Base-by-base conservation (phyloP, 2,797 vertebrate species). In the Podargus strigoides region DNA sequence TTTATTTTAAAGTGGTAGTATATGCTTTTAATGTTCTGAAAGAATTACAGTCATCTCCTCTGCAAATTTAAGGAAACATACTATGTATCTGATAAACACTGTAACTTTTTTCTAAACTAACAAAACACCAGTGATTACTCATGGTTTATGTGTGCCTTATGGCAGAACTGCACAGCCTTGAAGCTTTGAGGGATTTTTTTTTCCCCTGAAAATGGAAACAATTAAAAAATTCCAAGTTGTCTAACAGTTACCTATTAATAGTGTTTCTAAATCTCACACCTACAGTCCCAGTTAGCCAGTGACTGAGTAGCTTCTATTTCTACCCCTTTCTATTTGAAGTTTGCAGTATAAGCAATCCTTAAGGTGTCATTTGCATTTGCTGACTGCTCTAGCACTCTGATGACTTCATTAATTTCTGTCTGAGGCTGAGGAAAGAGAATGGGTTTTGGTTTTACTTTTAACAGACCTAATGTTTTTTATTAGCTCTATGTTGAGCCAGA, bases 331-430 rank as follows among this genome's bases (percentile, higher is more conserved):
- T 58, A 37, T 85, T 87, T 89, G 55, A 74, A 94, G 67, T 87
- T 82, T 66, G 37, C 78, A 68, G 37, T 87, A 62, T 75, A 90
- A 92, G 60, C 68, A 87, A 9, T 91, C 46, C 53, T 69, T 86
- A 68, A 73, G 47, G 50, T 68, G 34, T 18, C 76, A 75, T 91
- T 94, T 94, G 72, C 85, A 62, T 92, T 89, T 86, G 32, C 87
- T 85, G 58, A 60, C 79, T 64, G 41, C 79, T 93, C 36, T 58
- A 73, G 60, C 76, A 84, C 66, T 47, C 58, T 91, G 73, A 85
- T 93, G 87, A 78, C 55, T 90, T 93, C 53, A 74, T 93, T 92
- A 83, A 72, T 85, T 88, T 94, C 68, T 90, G 30, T 83, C 34
- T 90, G 63, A 77, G n/a, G 18, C 46, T 87, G 32, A 74, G 27